phyloP scores from a whole-genome alignment of 2,797 vertebrate species.

The Vultur gryphus region DNA sequence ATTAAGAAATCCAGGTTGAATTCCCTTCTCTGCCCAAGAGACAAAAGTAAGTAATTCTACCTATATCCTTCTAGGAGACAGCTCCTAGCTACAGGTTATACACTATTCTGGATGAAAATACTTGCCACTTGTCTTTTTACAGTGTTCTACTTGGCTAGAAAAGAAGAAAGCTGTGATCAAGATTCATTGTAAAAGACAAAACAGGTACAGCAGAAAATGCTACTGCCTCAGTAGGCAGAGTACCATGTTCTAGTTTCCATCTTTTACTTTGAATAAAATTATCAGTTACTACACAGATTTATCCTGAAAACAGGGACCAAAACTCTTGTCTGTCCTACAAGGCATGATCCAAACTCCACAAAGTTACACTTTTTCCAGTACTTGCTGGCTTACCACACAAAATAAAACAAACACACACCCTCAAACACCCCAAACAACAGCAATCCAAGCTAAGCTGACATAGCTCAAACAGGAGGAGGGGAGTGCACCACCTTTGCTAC shows the following conservation, averaged over 20 bases:
- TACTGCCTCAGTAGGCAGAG: not conserved
- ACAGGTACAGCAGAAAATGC: not conserved
- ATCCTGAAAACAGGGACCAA: not conserved
- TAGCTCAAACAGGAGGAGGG: not conserved
- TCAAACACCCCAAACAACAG: not conserved
- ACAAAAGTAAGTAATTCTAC: not conserved
- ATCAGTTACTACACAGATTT: not conserved
- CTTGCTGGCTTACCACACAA: not conserved
- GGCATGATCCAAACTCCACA: not conserved
- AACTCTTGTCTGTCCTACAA: not conserved
- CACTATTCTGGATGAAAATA: not conserved
- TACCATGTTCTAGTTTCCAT: not conserved
- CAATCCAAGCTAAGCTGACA: not conserved
- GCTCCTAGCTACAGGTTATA: not conserved
- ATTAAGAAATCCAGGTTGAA: not conserved
- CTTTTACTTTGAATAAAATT: not conserved
- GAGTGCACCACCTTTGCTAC: not conserved
- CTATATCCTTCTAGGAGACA: not conserved
- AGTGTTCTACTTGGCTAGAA: not conserved
- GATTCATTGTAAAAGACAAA: not conserved
- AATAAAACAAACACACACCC: not conserved
- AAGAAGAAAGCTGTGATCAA: not conserved
- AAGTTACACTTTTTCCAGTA: not conserved
- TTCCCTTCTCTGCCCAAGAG: not conserved
- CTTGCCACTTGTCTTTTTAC: not conserved